Conservation (phyloP, 1,140 invertebrate species). For the Temnothorax longispinosus region DNA sequence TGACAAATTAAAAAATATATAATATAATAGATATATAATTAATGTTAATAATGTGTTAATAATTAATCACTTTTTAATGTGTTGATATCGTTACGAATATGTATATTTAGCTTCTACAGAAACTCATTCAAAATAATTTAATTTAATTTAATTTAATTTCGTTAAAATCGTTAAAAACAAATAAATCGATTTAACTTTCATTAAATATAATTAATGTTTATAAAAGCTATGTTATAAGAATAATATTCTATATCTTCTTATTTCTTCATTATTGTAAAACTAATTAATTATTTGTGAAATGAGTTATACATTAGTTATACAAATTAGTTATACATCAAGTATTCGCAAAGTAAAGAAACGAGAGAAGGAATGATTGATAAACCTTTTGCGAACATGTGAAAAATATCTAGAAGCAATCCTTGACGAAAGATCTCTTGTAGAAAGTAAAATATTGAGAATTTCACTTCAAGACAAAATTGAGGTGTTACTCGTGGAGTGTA, state of each 20-base stretch:
- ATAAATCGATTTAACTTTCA: neutral
- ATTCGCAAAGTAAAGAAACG: neutral
- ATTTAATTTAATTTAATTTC: neutral
- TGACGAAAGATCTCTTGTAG: neutral
- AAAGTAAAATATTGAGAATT: neutral
- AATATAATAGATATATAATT: neutral
- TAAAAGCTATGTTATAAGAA: neutral
- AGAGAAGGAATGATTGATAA: neutral
- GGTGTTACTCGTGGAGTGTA: neutral
- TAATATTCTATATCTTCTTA: neutral
- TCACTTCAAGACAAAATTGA: constrained; percentile 9
- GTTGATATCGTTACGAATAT: neutral
- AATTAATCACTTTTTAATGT: neutral
- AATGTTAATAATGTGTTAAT: neutral
- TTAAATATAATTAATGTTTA: neutral
- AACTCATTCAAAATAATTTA: neutral
- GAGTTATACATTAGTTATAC: neutral
- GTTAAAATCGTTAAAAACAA: neutral
- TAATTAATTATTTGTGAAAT: neutral
- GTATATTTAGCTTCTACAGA: neutral
- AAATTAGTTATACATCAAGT: neutral
- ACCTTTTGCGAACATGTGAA: neutral
- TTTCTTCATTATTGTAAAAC: too few species aligned
- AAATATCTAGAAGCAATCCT: neutral
- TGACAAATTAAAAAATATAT: neutral